Evolutionary conservation across 2,113 vertebrate species (phyloP).

Genomic region (Myocastor coypus): DNA sequence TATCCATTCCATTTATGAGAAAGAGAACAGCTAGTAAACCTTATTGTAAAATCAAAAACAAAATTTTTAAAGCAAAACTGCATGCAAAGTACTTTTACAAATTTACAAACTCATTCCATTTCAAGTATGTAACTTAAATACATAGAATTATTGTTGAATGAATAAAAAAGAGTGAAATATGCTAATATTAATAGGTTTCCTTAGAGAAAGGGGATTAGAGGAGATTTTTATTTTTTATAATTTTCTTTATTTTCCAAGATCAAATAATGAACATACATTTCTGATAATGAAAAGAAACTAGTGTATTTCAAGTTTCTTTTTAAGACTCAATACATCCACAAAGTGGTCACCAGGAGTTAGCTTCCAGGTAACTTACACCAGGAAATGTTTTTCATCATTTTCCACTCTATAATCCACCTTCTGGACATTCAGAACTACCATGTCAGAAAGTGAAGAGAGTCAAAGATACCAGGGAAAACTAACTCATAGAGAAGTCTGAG

Average conservation of each 20-base stretch:
- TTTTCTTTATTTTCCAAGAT: slow-evolving; percentile 46
- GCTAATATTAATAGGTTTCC: neutral
- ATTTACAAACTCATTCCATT: neutral
- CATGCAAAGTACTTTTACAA: neutral
- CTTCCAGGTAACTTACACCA: neutral
- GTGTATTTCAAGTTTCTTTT: neutral
- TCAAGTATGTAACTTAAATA: neutral
- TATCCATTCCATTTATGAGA: too few species aligned
- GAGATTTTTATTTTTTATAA: neutral
- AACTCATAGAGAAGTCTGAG: neutral
- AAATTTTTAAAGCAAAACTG: slow-evolving; percentile 22
- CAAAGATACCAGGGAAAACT: neutral
- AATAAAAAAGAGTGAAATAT: neutral
- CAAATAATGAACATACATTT: slow-evolving; percentile 35
- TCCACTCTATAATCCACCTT: neutral
- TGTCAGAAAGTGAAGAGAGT: neutral
- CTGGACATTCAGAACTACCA: neutral
- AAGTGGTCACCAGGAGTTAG: neutral
- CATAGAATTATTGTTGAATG: neutral
- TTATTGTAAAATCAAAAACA: too few species aligned
- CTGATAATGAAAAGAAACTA: slow-evolving; percentile 34
- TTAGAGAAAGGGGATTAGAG: neutral
- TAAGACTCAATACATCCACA: neutral
- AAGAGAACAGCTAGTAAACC: too few species aligned
- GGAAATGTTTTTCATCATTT: neutral